A percentile compares a stretch with the other conserved stretches of the same genome.
Conservation (phyloP, 2,113 vertebrate genomes). For the Cynopterus brachyotis region DNA sequence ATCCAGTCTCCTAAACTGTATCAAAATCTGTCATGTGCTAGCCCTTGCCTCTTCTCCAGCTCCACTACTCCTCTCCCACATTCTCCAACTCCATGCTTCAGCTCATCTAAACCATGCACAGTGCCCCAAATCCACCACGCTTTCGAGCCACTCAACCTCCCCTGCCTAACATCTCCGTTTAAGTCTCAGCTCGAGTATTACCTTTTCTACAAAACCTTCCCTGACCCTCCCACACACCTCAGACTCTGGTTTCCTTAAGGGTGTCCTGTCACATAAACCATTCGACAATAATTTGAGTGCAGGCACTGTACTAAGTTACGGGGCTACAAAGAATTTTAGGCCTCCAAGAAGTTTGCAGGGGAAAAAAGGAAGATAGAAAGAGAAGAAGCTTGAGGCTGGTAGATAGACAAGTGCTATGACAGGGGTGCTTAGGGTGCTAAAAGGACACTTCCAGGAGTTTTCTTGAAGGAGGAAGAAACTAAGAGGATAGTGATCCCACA, state of each 20-base stretch:
- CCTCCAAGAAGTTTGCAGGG: not conserved
- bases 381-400: not conserved
- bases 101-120: not conserved
- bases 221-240: not conserved
- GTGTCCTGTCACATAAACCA: not conserved
- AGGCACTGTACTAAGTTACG: not conserved
- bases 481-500: not conserved
- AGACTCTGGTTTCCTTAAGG: not conserved
- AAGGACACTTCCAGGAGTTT: not conserved
- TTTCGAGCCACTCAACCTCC: not conserved
- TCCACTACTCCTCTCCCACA: not conserved
- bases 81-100: fast-evolving
- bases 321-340: not conserved
- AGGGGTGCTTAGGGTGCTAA: not conserved
- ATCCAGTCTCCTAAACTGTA: not conserved
- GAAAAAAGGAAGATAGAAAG: not conserved
- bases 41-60: not conserved
- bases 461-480: not conserved
- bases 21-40: not conserved
- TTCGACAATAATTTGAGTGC: not conserved
- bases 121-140: not conserved
- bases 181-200: not conserved
- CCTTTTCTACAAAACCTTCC: not conserved
- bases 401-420: not conserved
- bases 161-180: not conserved